Evolutionary conservation across 37 sponge, comb jelly and placozoan species (phyloP).

Genomic region (Lycopodina hypogea): DNA sequence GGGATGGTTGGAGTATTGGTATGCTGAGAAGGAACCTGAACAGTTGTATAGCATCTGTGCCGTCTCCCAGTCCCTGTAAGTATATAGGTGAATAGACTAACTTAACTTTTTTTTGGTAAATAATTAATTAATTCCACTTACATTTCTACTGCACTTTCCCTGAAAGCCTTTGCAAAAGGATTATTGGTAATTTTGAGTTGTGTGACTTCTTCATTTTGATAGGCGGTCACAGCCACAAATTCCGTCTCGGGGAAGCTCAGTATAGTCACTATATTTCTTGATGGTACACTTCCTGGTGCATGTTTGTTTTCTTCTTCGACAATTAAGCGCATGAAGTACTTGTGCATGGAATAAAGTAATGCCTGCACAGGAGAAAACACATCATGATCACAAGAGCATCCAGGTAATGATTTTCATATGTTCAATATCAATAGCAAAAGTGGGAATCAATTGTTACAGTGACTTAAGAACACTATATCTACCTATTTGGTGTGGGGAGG

Average conservation of each 20-base stretch:
- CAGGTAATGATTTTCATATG: not conserved
- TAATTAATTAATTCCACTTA: constrained; percentile 8
- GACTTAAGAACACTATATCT: not conserved
- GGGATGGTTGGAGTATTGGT: not conserved
- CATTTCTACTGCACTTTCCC: constrained; percentile 67
- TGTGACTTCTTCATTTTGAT: constrained; percentile 88
- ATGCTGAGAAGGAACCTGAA: constrained; percentile 2
- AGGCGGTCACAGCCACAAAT: constrained; percentile 85
- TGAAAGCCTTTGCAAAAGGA: constrained; percentile 89
- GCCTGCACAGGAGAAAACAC: constrained; percentile 32
- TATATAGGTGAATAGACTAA: not conserved
- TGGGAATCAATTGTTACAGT: no score
- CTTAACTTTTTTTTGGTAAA: not conserved
- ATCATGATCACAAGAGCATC: not conserved
- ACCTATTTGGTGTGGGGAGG: no score
- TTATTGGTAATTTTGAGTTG: constrained; percentile 86
- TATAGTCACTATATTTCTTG: constrained; percentile 22
- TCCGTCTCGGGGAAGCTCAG: constrained; percentile 74
- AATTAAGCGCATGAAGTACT: constrained; percentile 62
- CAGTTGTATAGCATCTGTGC: constrained; percentile 55
- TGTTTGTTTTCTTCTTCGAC: constrained; percentile 58
- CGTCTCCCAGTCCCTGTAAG: constrained; percentile 67
- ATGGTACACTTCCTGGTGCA: constrained; percentile 19
- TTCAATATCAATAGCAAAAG: not conserved
- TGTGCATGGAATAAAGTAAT: constrained; percentile 81